A percentile compares a stretch with the other conserved stretches of the same genome.
Evolutionary conservation across 2,113 vertebrate genomes (phyloP).

Genomic region (Sigmodon hispidus): DNA sequence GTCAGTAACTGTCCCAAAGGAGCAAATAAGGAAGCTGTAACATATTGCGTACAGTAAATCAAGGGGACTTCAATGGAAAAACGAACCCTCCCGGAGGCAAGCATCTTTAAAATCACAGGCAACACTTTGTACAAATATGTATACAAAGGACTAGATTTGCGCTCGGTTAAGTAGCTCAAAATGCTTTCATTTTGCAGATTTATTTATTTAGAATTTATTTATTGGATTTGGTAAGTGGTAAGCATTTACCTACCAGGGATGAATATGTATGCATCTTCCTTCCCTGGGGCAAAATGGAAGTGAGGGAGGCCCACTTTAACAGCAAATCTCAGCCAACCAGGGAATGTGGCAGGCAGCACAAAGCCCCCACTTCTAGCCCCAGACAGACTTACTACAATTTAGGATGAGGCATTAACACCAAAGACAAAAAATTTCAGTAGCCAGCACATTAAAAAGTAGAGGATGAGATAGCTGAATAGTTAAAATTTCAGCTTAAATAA

Average conservation of each 20-base stretch:
- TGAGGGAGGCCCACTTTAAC: slow-evolving; percentile 60
- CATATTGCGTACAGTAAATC: slow-evolving; percentile 96
- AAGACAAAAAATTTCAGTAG: slow-evolving; percentile 44
- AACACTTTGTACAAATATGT: slow-evolving; percentile 94
- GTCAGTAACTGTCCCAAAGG: slow-evolving; percentile 92
- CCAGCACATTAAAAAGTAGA: slow-evolving; percentile 20
- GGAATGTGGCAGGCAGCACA: slow-evolving; percentile 64
- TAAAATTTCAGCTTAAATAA: slow-evolving; percentile 50
- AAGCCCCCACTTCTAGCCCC: slow-evolving; percentile 23
- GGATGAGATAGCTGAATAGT: not conserved
- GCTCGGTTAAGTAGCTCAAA: slow-evolving; percentile 87
- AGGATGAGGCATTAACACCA: slow-evolving; percentile 46
- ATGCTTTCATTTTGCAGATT: slow-evolving; percentile 86
- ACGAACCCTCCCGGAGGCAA: slow-evolving; percentile 89
- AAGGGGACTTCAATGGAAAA: slow-evolving; percentile 92
- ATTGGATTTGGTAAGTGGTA: slow-evolving; percentile 80
- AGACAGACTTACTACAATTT: slow-evolving; percentile 58
- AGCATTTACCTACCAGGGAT: slow-evolving; percentile 81
- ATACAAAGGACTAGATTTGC: slow-evolving; percentile 90
- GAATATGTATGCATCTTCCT: slow-evolving; percentile 71
- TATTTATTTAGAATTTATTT: slow-evolving; percentile 89
- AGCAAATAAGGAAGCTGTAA: slow-evolving; percentile 96
- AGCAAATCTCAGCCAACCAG: slow-evolving; percentile 67
- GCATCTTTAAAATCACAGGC: slow-evolving; percentile 93
- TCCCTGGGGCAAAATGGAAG: slow-evolving; percentile 74